Percentiles rank a stretch among this genome's conserved stretches.
Conservation (phyloP, 2,113 vertebrate genomes). For the Cyphomyrus discorhynchus region DNA sequence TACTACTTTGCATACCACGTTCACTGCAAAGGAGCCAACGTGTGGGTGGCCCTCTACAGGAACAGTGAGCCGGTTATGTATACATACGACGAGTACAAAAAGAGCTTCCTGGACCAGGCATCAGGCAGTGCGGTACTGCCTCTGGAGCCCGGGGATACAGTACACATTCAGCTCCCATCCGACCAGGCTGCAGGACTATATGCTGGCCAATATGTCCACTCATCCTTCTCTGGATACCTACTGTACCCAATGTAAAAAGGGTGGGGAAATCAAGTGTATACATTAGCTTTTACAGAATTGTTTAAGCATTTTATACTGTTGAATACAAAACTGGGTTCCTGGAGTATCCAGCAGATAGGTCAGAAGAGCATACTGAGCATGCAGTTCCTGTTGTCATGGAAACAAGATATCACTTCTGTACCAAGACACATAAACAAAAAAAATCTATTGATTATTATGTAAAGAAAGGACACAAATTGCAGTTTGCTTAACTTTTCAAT, state of each 20-base stretch:
- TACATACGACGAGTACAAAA: slow-evolving; percentile 94
- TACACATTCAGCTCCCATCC: slow-evolving; percentile 87
- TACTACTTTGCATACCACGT: slow-evolving; percentile 96
- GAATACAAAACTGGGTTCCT: slow-evolving; percentile 47
- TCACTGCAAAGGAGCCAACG: slow-evolving; percentile 90
- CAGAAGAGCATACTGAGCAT: slow-evolving; percentile 46
- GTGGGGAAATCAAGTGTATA: slow-evolving; percentile 26
- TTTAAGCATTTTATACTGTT: slow-evolving; percentile 44
- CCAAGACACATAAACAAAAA: slow-evolving; percentile 34
- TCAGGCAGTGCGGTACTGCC: slow-evolving; percentile 89
- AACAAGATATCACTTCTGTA: slow-evolving; percentile 50
- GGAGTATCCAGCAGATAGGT: slow-evolving; percentile 39
- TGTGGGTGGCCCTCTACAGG: slow-evolving; percentile 93
- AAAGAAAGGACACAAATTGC: neutral
- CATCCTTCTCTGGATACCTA: slow-evolving; percentile 94
- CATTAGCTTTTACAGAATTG: slow-evolving; percentile 36
- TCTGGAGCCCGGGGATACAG: slow-evolving; percentile 75
- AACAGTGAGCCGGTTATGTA: slow-evolving; percentile 96
- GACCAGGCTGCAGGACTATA: slow-evolving; percentile 95
- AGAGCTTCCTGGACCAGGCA: slow-evolving; percentile 91
- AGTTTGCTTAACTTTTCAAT: neutral
- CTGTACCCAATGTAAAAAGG: slow-evolving; percentile 83
- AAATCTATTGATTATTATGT: slow-evolving; percentile 2
- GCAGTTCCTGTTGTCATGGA: slow-evolving; percentile 42
- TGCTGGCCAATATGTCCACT: slow-evolving; percentile 89